These are phyloP conservation scores for Archips xylosteana DNA, from an alignment of 2,888 invertebrate species.

Conservation along the genomic window DNA sequence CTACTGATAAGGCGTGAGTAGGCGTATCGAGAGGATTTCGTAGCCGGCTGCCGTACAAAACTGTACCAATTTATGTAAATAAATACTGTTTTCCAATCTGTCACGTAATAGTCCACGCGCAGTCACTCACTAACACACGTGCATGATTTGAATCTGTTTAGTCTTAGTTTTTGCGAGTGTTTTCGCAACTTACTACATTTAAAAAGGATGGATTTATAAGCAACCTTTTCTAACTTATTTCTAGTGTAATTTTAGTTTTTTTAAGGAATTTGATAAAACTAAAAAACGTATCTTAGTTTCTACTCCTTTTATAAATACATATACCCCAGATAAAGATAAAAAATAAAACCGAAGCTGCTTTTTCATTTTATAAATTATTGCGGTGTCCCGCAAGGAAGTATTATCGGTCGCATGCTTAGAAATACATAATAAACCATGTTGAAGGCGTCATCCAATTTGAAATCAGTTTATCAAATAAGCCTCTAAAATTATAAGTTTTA, in stretches of 20 bases:
- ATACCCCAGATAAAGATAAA: not conserved
- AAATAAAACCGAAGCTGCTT: not conserved
- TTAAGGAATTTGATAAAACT: not conserved
- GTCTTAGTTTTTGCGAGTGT: too few species aligned
- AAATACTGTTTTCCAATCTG: not conserved
- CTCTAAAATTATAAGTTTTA: not conserved
- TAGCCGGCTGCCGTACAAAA: slow-evolving; percentile 29
- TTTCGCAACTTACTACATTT: too few species aligned
- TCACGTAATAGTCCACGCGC: not conserved
- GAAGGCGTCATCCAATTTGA: not conserved
- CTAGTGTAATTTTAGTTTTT: not conserved
- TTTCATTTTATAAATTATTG: not conserved
- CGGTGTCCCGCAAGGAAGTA: not conserved
- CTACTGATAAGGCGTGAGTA: slow-evolving; percentile 36
- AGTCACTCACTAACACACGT: not conserved
- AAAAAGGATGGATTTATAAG: not conserved
- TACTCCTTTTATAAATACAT: not conserved
- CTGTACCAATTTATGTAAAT: not conserved
- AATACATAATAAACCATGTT: not conserved
- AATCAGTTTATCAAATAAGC: not conserved
- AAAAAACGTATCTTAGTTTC: not conserved
- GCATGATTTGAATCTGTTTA: not conserved
- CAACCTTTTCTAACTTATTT: not conserved
- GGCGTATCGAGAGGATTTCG: slow-evolving; percentile 23
- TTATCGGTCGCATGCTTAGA: not conserved